Evolutionary conservation across 1,140 invertebrate genomes (phyloP), one percentile per base, ranked within the genome.

Genomic region (Battus philenor): DNA sequence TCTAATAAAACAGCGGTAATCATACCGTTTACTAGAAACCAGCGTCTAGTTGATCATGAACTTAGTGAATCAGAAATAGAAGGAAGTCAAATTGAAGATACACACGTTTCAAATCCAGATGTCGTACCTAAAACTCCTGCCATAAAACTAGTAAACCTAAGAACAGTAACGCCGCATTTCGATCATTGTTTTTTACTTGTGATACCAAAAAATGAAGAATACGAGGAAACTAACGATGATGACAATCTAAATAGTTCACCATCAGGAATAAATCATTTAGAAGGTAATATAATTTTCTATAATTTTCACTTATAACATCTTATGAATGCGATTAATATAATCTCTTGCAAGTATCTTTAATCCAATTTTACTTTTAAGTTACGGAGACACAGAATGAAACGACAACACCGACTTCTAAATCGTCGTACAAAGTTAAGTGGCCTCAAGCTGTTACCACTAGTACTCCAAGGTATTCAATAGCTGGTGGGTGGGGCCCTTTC

Each of bases 11-110:
- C 81, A 13, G 81, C 78, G 4, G 51, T 82, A 4, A 78, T 85
- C 32, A 82, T 78, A 13, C 81, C 81, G 3, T 58, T 81, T 7
- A 36, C 81, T 0, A 58, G 71, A 32, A 75, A 75, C 10, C 68
- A 69, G 16, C 26, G 66, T 54, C 26, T 84, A 24, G 78, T 84
- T 7, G 78, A 84, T 65, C 82, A 82, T 34, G 81, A 82, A 52
- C 68, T 62, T 3, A 85, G 70, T 49, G 78, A 73, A 5, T 62
- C 57, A 20, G 76, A 79, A 36, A 51, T 55, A 29, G 70, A 72
- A 20, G 48, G 59, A 15, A 54, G 43, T 43, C 33, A 56, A 72
- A 50, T 33, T 47, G 18, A 17, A 47, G 30, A 32, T 30, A 4
- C 50, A 9, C 43, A 47, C 17, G 77, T 73, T 4, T 67, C 67